Evolutionary conservation across 2,797 vertebrate genomes (phyloP).

Genomic region (Myripristis jacobus): DNA sequence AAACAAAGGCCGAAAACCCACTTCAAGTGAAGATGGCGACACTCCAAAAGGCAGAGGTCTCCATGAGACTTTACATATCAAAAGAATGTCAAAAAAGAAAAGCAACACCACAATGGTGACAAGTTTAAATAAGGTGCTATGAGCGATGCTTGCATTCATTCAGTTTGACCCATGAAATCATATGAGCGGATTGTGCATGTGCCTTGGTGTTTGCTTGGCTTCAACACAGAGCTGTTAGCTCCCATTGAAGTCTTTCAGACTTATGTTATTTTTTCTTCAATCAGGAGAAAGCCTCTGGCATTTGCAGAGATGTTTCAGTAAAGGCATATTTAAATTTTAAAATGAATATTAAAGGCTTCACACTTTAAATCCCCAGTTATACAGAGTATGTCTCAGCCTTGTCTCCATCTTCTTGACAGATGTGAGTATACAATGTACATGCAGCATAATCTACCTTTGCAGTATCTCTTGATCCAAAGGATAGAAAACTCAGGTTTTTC

Average conservation of each 20-base stretch:
- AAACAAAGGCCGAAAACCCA: conserved; percentile 40
- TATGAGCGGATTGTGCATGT: not conserved
- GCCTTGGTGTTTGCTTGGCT: not conserved
- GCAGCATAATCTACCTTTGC: not conserved
- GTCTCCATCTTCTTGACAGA: not conserved
- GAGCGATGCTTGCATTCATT: not conserved
- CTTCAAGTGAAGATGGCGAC: conserved; percentile 41
- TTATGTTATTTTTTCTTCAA: not conserved
- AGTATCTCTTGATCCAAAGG: not conserved
- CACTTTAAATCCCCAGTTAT: not conserved
- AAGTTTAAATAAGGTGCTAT: not conserved
- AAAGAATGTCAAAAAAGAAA: conserved; percentile 2
- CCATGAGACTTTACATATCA: conserved; percentile 9
- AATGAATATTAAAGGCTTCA: not conserved
- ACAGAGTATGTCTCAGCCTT: conserved; percentile 1
- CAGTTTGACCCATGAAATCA: conserved; percentile 8
- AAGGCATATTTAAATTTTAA: not conserved
- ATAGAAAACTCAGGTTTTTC: not conserved
- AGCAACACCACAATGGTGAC: conserved; percentile 6
- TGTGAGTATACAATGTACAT: not conserved
- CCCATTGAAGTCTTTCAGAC: not conserved
- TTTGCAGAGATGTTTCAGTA: not conserved
- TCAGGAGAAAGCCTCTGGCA: no score
- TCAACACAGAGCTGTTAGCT: not conserved
- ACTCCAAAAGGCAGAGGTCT: conserved; percentile 29